phyloP scores from a whole-genome alignment of 2,113 vertebrate genomes.

The Oxyura jamaicensis region DNA sequence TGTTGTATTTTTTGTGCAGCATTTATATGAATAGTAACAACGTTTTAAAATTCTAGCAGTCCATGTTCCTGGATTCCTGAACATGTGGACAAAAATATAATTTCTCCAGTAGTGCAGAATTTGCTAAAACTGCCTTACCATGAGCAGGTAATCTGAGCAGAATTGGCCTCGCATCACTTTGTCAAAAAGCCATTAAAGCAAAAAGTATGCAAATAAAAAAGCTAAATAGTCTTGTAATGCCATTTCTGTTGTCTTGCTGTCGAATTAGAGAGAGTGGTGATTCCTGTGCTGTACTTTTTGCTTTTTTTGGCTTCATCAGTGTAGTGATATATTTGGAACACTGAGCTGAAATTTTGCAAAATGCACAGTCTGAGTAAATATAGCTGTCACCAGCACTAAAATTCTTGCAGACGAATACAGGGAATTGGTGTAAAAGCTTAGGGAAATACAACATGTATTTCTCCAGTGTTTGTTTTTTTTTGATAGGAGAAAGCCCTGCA shows the following conservation, averaged over 20 bases:
- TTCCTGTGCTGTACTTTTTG: rapidly evolving
- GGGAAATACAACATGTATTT: not conserved
- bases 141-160: not conserved
- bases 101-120: not conserved
- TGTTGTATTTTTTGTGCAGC: not conserved
- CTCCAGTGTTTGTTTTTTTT: not conserved
- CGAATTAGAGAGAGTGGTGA: not conserved
- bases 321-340: not conserved
- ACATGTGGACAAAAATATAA: not conserved
- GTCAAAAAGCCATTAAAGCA: not conserved
- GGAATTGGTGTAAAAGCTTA: not conserved
- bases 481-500: not conserved
- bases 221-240: not conserved
- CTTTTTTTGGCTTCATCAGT: not conserved
- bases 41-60: not conserved
- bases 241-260: not conserved
- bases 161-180: not conserved
- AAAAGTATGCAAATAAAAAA: not conserved
- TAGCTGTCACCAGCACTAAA: not conserved
- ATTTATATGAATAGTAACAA: not conserved
- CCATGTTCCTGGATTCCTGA: not conserved
- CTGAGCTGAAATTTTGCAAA: not conserved
- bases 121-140: not conserved
- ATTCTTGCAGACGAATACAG: not conserved
- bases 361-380: not conserved